Base-by-base conservation (phyloP, 1,140 invertebrate species). In the Drosophila auraria region DNA sequence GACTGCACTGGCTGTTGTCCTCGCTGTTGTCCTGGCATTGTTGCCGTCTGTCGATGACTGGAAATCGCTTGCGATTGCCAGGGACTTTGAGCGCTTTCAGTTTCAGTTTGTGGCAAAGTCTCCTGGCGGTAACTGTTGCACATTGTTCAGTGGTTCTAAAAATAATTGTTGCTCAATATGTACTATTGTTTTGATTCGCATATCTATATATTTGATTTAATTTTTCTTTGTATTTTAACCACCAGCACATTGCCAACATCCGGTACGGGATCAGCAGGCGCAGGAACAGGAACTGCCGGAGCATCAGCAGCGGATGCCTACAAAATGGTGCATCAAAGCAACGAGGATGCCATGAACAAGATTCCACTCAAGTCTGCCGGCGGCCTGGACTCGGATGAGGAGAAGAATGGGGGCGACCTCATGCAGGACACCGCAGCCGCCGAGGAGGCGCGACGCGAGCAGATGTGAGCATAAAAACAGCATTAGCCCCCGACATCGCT, bases 261-360 rank as follows among this genome's bases (percentile, higher is more conserved):
- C 6, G 53, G 59, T 30, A 36, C 64, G 17, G 72, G 71, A 60
- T 44, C 78, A 54, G 42, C 62, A 51, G 72, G 60, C 49, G 49
- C 76, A 23, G 60, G 70, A 82, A 59, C 82, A 7, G 69, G 54
- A 51, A 25, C 57, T 45, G 77, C 49, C 44, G 56, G 56, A 54
- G 75, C 64, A 49, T 50, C 69, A 27, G 40, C 86, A 84, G 66
- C 83, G 73, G 91, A 92, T 91, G 91, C 87, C 58, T 80, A 72
- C 75, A 92, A 92, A 72, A 92, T 92, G 91, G 91, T 92, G 68
- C 91, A 91, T 82, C 91, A 87, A 54, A 91, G 63, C 75, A 91
- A 91, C 50, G 91, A 92, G 68, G 91, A 92, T 82, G 82, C 91
- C 61, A 92, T 91, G 84, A 92, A 92, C 54, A 92, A 92, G 79